phyloP scores from a whole-genome alignment of 2,113 vertebrate genomes.

The Strix aluco region DNA sequence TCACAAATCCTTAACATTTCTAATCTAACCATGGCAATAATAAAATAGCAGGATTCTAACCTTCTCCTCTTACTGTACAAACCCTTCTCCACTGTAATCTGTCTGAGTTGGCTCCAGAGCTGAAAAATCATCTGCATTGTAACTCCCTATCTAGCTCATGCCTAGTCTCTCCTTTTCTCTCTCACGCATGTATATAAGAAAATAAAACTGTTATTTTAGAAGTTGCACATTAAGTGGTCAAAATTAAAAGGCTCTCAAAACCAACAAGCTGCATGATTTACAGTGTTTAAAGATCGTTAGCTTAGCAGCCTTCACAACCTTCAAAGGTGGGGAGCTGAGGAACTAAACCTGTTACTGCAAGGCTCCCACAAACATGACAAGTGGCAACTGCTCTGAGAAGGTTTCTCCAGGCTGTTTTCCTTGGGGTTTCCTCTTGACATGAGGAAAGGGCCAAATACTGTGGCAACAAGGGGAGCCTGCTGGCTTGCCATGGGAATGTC shows the following conservation, averaged over 20 bases:
- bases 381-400: background rate
- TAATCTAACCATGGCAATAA: slow-evolving; percentile 46
- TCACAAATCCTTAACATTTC: slow-evolving; percentile 53
- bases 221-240: slow-evolving; percentile 10
- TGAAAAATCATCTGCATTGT: slow-evolving; percentile 30
- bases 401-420: slow-evolving; percentile 25
- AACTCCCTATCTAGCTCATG: slow-evolving; percentile 40
- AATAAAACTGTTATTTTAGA: slow-evolving; percentile 32
- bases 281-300: background rate
- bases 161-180: background rate
- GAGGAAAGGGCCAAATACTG: background rate
- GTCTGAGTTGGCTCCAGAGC: slow-evolving; percentile 6
- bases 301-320: background rate
- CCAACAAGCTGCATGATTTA: background rate
- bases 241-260: slow-evolving; percentile 38
- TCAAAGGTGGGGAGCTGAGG: background rate
- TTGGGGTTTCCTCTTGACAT: slow-evolving; percentile 1
- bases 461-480: slow-evolving; percentile 16
- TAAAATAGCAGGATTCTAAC: slow-evolving; percentile 55
- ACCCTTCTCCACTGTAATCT: slow-evolving; percentile 23
- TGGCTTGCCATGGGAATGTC: background rate
- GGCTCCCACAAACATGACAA: slow-evolving; percentile 15
- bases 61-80: slow-evolving; percentile 53
- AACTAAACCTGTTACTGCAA: slow-evolving; percentile 31
- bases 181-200: background rate